Evolutionary conservation across 2,888 invertebrate genomes (phyloP).

Genomic region (Deilephila elpenor): DNA sequence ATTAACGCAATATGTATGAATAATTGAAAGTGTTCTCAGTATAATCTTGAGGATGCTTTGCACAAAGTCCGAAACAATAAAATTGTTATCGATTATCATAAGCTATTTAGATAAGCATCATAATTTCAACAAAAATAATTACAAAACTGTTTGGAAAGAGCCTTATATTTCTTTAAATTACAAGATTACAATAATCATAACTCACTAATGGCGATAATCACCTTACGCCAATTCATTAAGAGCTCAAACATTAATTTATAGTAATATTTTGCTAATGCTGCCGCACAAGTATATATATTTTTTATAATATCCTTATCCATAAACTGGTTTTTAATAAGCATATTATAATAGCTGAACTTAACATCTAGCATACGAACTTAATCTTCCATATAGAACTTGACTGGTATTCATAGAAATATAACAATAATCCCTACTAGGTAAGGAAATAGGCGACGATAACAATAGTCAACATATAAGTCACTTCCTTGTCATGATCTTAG

Average conservation of each 20-base stretch:
- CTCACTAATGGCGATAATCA: neutral
- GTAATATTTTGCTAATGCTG: neutral
- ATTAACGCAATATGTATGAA: slow-evolving; percentile 24
- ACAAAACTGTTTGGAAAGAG: neutral
- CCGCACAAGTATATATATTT: neutral
- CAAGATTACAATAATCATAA: neutral
- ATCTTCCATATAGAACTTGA: neutral
- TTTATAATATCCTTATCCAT: neutral
- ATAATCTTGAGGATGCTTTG: neutral
- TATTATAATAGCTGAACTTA: too few species aligned
- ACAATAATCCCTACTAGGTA: slow-evolving; percentile 14
- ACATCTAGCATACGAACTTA: too few species aligned
- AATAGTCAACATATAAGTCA: slow-evolving; percentile 16
- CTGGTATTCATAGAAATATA: neutral
- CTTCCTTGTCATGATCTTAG: slow-evolving; percentile 64
- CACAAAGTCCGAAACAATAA: slow-evolving; percentile 4
- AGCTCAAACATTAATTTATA: neutral
- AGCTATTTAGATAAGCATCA: neutral
- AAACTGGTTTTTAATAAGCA: too few species aligned
- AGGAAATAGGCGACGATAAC: slow-evolving; percentile 25
- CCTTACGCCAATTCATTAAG: neutral
- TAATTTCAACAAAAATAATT: neutral
- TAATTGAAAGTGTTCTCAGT: slow-evolving; percentile 3
- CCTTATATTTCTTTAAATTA: neutral
- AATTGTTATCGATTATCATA: slow-evolving; percentile 5